Percentiles rank a stretch among this genome's conserved stretches.
Evolutionary conservation across 2,888 invertebrate species (phyloP).

Genomic region (Lomographa bimaculata): DNA sequence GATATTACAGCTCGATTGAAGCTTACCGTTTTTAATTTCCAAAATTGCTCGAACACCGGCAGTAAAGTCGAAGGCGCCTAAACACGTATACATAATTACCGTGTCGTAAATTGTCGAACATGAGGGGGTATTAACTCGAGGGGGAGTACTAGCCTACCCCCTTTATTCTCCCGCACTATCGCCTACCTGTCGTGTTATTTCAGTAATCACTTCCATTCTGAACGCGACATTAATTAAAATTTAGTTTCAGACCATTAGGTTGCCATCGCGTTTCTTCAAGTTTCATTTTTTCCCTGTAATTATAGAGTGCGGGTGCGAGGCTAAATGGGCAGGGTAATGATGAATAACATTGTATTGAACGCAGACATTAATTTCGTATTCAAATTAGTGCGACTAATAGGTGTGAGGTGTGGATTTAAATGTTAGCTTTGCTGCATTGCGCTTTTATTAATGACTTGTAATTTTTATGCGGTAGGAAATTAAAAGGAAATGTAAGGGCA

Average conservation of each 20-base stretch:
- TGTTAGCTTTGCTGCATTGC: conserved; percentile 58
- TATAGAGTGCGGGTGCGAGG: conserved; percentile 74
- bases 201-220: conserved; percentile 82
- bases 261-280: conserved; percentile 79
- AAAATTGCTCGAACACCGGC: conserved; percentile 75
- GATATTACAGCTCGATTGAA: conserved; percentile 80
- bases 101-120: conserved; percentile 75
- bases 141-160: conserved; percentile 30
- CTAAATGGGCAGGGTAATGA: conserved; percentile 79
- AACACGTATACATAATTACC: conserved; percentile 77
- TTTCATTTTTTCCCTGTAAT: conserved; percentile 79
- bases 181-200: conserved; percentile 77
- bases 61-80: conserved; percentile 65
- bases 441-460: conserved; percentile 58
- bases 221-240: conserved; percentile 84
- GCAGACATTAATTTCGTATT: conserved; percentile 80
- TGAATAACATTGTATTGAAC: conserved; percentile 79
- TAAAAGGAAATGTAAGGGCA: conserved; percentile 11
- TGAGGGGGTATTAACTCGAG: conserved; percentile 55
- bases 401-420: conserved; percentile 71
- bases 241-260: conserved; percentile 83
- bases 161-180: conserved; percentile 50
- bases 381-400: conserved; percentile 77
- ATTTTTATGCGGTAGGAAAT: conserved; percentile 42
- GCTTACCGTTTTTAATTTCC: conserved; percentile 82